Conservation (phyloP, 37 sponge, comb jelly and placozoan species). For the Tethya wilhelma region DNA sequence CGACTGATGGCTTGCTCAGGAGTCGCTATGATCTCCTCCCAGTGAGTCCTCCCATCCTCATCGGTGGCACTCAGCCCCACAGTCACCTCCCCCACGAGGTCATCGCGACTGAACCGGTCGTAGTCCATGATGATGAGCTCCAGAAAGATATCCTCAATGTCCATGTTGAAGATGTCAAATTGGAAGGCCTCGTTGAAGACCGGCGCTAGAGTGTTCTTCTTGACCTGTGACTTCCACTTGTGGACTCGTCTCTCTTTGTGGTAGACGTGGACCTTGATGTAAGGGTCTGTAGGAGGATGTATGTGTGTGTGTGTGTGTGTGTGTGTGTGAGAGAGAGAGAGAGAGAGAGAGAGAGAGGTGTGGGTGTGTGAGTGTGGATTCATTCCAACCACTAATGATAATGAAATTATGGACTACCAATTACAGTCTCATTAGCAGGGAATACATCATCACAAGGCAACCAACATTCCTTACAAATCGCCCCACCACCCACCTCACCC, state of each 20-base stretch:
- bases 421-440: too few relatives aligned
- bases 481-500: too few relatives aligned
- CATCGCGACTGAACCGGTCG: constrained; percentile 47
- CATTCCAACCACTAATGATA: too few relatives aligned
- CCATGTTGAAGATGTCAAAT: constrained; percentile 39
- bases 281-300: constrained; percentile 63
- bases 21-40: constrained; percentile 48
- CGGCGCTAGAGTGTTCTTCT: constrained; percentile 64
- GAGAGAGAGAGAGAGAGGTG: too few relatives aligned
- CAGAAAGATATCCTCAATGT: constrained; percentile 1
- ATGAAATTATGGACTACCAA: too few relatives aligned
- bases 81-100: constrained; percentile 29
- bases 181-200: constrained; percentile 74
- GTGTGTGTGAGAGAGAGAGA: too few relatives aligned
- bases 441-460: too few relatives aligned
- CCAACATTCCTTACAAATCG: too few relatives aligned
- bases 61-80: constrained; percentile 27
- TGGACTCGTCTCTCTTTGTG: constrained; percentile 18
- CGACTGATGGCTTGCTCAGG: constrained; percentile 42
- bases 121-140: constrained; percentile 62
- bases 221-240: constrained; percentile 66
- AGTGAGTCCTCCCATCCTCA: constrained; percentile 43
- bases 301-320: not conserved
- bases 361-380: too few relatives aligned
- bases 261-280: constrained; percentile 55